A percentile compares a stretch with the other conserved stretches of the same genome.
Evolutionary conservation across 2,113 vertebrate species (phyloP).

Genomic region (Castor canadensis): DNA sequence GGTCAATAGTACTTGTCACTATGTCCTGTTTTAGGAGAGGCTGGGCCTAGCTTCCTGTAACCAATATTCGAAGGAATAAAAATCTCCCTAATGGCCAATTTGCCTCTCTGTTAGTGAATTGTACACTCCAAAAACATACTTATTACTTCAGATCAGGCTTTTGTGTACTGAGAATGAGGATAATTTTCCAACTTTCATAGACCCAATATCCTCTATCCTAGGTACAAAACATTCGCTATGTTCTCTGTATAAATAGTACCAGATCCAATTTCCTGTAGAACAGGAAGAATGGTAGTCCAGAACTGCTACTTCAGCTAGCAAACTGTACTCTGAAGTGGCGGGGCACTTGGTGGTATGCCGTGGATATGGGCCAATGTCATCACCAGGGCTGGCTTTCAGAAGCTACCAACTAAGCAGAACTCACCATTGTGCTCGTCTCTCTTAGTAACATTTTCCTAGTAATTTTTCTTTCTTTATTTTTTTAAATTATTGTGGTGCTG

Average conservation of each 20-base stretch:
- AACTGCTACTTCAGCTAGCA: not conserved
- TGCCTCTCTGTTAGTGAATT: not conserved
- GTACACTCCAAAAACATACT: not conserved
- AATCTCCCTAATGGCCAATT: not conserved
- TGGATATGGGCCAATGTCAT: not conserved
- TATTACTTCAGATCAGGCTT: not conserved
- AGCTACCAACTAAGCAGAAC: not conserved
- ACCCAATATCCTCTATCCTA: not conserved
- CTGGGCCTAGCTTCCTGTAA: not conserved
- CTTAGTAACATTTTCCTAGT: not conserved
- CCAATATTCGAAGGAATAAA: not conserved
- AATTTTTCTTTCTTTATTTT: not conserved
- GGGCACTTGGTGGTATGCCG: not conserved
- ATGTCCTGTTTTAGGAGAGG: not conserved
- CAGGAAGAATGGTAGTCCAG: not conserved
- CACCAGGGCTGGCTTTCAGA: not conserved
- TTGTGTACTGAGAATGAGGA: constrained; percentile 6
- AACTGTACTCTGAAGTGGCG: not conserved
- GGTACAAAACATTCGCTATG: not conserved
- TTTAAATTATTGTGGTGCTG: too few species aligned
- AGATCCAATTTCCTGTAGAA: not conserved
- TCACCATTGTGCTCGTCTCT: not conserved
- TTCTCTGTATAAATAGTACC: not conserved
- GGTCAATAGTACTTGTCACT: not conserved
- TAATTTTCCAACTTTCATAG: not conserved